Conservation (phyloP, 2,113 vertebrate species). For the Dipodomys ordii region DNA sequence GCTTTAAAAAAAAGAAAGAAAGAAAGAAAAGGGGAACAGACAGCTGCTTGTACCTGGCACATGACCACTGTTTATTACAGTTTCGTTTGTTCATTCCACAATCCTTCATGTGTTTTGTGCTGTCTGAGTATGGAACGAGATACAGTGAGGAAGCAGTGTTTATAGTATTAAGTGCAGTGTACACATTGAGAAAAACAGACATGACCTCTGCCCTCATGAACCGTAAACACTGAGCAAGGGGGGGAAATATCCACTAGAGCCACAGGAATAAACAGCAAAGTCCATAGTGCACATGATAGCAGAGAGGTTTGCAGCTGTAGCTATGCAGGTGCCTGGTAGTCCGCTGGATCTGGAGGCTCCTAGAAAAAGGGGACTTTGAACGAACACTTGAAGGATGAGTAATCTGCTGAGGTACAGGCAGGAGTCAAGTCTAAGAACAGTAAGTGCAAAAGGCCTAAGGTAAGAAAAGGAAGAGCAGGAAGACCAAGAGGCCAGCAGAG, state of each 20-base stretch:
- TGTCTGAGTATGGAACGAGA: not conserved
- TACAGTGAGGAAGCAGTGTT: not conserved
- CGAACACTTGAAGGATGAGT: not conserved
- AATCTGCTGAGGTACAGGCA: not conserved
- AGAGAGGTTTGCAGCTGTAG: not conserved
- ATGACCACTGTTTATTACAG: not conserved
- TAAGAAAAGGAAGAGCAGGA: not conserved
- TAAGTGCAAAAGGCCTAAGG: slow-evolving; percentile 50
- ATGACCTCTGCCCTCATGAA: not conserved
- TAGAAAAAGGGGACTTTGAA: not conserved
- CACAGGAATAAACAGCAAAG: not conserved
- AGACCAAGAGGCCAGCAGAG: not conserved
- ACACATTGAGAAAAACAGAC: not conserved
- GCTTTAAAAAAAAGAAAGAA: slow-evolving; percentile 15
- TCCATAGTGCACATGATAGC: not conserved
- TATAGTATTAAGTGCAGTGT: not conserved
- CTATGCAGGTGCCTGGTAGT: not conserved
- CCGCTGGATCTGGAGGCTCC: not conserved
- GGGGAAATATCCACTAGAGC: not conserved
- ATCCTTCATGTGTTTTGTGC: not conserved
- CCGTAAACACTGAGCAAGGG: not conserved
- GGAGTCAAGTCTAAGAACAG: not conserved
- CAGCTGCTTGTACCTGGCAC: not conserved
- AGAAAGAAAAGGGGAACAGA: not conserved
- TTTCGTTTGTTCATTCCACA: slow-evolving; percentile 8